These are phyloP conservation scores for Andrena marginata DNA, from an alignment of 2,888 invertebrate species.

Conservation along the genomic window DNA sequence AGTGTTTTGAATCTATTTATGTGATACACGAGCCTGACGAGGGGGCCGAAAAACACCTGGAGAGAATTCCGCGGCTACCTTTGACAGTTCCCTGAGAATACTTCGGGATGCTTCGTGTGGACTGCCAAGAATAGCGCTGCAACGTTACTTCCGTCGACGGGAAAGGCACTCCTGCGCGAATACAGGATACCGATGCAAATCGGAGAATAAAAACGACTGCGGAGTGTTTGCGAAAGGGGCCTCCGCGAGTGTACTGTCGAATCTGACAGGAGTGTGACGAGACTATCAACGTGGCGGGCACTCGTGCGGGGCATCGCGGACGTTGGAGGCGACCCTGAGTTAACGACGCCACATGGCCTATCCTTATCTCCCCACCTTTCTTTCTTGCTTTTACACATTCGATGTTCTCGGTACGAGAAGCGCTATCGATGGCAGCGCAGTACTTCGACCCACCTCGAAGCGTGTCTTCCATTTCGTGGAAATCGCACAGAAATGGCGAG, in stretches of 20 bases:
- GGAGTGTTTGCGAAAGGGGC: no score
- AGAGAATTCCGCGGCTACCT: not conserved
- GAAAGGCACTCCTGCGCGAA: no score
- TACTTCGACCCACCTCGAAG: not conserved
- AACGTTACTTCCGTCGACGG: no score
- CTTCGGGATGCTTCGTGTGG: not conserved
- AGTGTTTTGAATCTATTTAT: no score
- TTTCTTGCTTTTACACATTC: slow-evolving; percentile 5
- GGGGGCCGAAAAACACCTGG: not conserved
- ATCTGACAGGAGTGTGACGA: not conserved
- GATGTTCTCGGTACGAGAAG: slow-evolving; percentile 4
- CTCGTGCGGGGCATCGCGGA: slow-evolving; percentile 22
- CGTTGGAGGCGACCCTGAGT: slow-evolving; percentile 46
- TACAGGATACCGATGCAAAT: not conserved
- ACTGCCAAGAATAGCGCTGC: not conserved
- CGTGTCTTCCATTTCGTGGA: not conserved
- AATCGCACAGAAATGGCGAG: not conserved
- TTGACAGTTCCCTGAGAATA: not conserved
- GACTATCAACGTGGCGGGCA: not conserved
- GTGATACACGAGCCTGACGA: not conserved
- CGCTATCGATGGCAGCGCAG: not conserved
- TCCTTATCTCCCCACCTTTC: slow-evolving; percentile 21
- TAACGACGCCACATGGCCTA: slow-evolving; percentile 52
- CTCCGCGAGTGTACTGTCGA: not conserved
- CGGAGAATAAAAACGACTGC: not conserved